phyloP scores from a whole-genome alignment of 2,797 vertebrate species.

The Avahi laniger region DNA sequence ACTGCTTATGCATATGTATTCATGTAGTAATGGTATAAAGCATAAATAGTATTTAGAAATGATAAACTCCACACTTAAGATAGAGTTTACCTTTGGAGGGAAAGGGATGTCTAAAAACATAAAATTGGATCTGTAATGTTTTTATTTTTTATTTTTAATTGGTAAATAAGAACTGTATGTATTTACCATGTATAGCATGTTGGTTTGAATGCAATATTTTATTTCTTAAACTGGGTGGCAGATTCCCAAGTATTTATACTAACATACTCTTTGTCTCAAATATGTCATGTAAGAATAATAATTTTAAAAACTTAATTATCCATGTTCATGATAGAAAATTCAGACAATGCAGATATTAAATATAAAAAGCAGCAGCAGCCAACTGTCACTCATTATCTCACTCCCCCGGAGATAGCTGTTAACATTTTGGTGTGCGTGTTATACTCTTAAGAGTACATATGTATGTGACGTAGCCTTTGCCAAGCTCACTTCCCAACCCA shows the following conservation, averaged over 20 bases:
- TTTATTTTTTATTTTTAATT: neutral
- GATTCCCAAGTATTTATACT: neutral
- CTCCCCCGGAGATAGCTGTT: neutral
- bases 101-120: neutral
- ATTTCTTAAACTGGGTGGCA: neutral
- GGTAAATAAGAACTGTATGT: neutral
- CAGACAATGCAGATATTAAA: neutral
- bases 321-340: neutral
- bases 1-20: neutral
- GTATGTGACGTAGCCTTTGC: neutral
- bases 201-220: neutral
- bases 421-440: neutral
- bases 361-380: neutral
- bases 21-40: neutral
- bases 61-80: neutral
- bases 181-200: neutral
- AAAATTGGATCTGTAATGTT: neutral
- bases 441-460: neutral
- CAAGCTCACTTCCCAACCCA: neutral
- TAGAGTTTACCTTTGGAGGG: neutral
- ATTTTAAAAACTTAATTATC: neutral
- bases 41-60: neutral
- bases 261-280: neutral
- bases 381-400: neutral
- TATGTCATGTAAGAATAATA: neutral